Conservation (phyloP, 2,113 vertebrate species). For the Coregonus clupeaformis region DNA sequence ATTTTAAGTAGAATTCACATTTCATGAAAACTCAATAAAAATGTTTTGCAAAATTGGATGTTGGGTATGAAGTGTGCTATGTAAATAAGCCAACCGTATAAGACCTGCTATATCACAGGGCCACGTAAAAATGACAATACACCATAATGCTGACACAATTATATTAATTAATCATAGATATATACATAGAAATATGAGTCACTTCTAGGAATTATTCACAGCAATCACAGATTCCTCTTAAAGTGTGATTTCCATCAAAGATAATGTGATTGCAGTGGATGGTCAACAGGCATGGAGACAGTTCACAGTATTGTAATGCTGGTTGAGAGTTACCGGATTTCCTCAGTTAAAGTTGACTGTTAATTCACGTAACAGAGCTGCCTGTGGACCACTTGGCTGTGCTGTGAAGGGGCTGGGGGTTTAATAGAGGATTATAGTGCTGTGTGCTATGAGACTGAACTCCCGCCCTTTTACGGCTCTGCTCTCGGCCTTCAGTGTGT, state of each 20-base stretch:
- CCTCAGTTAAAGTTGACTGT: neutral
- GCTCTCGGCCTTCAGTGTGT: slow-evolving; percentile 7
- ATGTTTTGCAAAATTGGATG: too few species aligned
- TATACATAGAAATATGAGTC: too few species aligned
- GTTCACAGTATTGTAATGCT: neutral
- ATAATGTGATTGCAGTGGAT: neutral
- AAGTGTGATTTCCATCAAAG: neutral
- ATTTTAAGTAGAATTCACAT: too few species aligned
- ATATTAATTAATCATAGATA: too few species aligned
- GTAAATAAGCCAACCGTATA: too few species aligned
- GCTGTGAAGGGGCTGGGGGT: neutral
- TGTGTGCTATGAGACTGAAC: slow-evolving; percentile 37
- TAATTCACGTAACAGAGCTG: neutral
- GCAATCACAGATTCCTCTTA: neutral
- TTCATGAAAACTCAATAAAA: too few species aligned
- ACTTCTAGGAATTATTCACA: neutral
- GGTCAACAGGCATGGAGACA: neutral
- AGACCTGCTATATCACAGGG: too few species aligned
- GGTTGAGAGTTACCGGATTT: neutral
- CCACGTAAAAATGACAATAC: neutral
- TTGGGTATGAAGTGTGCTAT: too few species aligned
- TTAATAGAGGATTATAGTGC: too few species aligned
- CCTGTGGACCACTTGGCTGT: neutral
- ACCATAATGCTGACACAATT: neutral
- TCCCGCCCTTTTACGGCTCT: slow-evolving; percentile 33